Base-by-base conservation (phyloP, 1,140 invertebrate species). In the Zaprionus taronus region DNA sequence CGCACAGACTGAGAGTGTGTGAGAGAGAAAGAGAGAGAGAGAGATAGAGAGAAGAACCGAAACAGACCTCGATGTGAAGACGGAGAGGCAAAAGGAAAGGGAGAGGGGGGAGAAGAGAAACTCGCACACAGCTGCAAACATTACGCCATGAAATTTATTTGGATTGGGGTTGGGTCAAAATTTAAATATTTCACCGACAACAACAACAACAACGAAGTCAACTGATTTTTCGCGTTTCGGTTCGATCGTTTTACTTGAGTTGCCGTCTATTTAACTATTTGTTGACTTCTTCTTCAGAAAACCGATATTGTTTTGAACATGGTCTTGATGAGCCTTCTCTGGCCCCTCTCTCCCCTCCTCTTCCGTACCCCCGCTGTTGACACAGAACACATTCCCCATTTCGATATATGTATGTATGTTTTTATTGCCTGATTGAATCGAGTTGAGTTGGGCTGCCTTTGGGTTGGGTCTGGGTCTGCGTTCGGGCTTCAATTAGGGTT, bases 101-200 rank as follows among this genome's bases (percentile, higher is more conserved):
- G 14, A 20, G 47, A 24, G 58, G 24, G 9, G 57, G 7, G 47
- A 63, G 22, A 20, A 9, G 36, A 63, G 31, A 53, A 36, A 68
- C 36, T 44, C 63, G 28, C 83, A 75, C 41, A 79, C 79, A 85
- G 77, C 83, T 83, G 68, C 68, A 83, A 41, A 60, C 70, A 87
- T 89, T 89, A 89, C 84, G 80, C 67, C 72, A 87, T 74, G 55
- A 87, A 80, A 75, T 86, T 82, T 72, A 80, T 87, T 87, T 83
- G 77, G 68, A 80, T 76, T 89, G 78, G 80, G 84, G 84, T 77
- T 87, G 84, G 83, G 83, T 87, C 83, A 87, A 81, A 87, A 86
- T 86, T 86, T 87, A 87, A 86, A 86, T 86, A 87, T 80, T 83
- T 62, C 53, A 77, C 26, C 83, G 72, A 26, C 66, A 72, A 26